Conservation (phyloP, 1,140 invertebrate species). For the Muscidifurax raptorellus region DNA sequence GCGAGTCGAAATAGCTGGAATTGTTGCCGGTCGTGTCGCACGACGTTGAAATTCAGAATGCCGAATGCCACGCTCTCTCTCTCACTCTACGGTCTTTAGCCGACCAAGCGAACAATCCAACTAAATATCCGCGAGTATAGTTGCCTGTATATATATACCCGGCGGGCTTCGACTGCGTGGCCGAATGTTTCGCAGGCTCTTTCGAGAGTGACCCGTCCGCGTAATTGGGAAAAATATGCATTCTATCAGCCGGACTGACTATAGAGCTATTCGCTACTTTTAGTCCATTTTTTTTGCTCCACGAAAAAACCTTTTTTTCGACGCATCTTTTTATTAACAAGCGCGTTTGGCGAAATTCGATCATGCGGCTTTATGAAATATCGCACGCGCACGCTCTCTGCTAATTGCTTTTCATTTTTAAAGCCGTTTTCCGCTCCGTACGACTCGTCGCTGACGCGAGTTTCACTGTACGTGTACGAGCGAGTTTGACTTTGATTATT, state of each 20-base stretch:
- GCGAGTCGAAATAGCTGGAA: slow-evolving; percentile 38
- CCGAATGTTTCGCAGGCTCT: slow-evolving; percentile 2
- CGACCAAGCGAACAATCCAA: not conserved
- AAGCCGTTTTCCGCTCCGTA: not conserved
- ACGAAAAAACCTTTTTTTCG: not conserved
- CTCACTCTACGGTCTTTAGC: slow-evolving; percentile 13
- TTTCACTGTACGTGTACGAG: not conserved
- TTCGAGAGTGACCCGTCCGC: slow-evolving; percentile 1
- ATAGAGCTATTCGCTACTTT: not conserved
- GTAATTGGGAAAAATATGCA: slow-evolving; percentile 30
- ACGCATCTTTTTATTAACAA: slow-evolving; percentile 2
- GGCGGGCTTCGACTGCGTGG: slow-evolving; percentile 4
- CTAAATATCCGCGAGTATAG: slow-evolving; percentile 46
- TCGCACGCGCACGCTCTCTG: not conserved
- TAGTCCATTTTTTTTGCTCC: not conserved
- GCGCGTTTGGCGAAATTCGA: not conserved
- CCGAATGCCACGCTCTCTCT: not conserved
- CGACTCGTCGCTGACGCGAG: not conserved
- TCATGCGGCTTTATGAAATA: not conserved
- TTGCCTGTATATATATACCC: not conserved
- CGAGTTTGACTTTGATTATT: not conserved
- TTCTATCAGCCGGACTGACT: not conserved
- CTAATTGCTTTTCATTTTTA: not conserved
- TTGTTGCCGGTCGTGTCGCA: slow-evolving; percentile 47
- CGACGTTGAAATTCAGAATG: slow-evolving; percentile 37